These are phyloP conservation scores for Turdus rufiventris DNA, from an alignment of 2,113 vertebrate species.

Conservation along the genomic window DNA sequence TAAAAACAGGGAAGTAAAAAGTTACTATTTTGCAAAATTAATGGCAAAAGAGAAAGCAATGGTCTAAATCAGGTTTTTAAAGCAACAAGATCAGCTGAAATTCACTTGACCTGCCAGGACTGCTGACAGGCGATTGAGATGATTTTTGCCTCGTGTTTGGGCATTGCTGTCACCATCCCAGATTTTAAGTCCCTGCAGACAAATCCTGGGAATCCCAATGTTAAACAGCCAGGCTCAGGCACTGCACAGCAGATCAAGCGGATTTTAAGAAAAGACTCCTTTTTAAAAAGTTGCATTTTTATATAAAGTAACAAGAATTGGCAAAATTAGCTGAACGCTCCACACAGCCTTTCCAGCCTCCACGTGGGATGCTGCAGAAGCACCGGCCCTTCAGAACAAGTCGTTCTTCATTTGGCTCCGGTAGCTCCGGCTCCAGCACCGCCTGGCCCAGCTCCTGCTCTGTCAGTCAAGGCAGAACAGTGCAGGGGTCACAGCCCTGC, in stretches of 20 bases:
- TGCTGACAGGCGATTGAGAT: not conserved
- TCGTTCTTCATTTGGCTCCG: conserved; percentile 42
- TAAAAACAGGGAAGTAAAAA: not conserved
- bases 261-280: conserved; percentile 9
- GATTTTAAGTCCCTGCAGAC: not conserved
- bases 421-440: not conserved
- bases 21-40: not conserved
- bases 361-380: not conserved
- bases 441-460: not conserved
- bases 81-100: not conserved
- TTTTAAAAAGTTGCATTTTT: not conserved
- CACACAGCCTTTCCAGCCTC: not conserved
- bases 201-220: not conserved
- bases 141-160: not conserved
- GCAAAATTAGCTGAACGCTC: conserved; percentile 5
- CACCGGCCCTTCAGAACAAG: conserved; percentile 42
- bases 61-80: not conserved
- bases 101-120: not conserved
- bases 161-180: not conserved
- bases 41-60: not conserved
- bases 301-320: conserved; percentile 33
- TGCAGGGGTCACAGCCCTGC: not conserved
- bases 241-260: not conserved
- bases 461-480: not conserved
- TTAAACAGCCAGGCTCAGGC: not conserved